phyloP scores from a whole-genome alignment of 2,113 vertebrate genomes.

The Bos javanicus region DNA sequence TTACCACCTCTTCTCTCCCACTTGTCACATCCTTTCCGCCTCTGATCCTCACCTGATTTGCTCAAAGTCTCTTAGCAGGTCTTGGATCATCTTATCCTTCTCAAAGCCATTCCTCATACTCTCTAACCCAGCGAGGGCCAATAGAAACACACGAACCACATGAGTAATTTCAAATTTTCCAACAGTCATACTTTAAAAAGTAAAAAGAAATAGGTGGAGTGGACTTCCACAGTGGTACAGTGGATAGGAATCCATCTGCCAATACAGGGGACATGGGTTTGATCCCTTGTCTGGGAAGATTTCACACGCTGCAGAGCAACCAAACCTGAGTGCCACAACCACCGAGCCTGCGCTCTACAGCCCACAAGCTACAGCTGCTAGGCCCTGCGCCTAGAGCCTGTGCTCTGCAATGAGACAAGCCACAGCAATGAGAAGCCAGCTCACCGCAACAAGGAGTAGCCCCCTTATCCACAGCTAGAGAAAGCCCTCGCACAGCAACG shows the following conservation, averaged over 20 bases:
- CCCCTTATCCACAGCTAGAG: background rate
- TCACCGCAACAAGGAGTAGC: background rate
- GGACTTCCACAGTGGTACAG: background rate
- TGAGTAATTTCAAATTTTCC: background rate
- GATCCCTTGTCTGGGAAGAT: background rate
- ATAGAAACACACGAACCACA: background rate
- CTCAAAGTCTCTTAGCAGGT: background rate
- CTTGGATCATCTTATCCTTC: background rate
- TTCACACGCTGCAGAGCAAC: background rate
- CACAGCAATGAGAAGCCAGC: background rate
- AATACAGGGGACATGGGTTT: background rate
- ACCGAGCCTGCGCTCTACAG: background rate
- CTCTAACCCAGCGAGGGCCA: background rate
- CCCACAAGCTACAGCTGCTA: background rate
- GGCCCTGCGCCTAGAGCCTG: background rate
- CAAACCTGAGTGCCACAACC: background rate
- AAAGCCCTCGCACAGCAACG: background rate
- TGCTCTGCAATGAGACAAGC: background rate
- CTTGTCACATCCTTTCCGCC: background rate
- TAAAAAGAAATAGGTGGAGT: background rate
- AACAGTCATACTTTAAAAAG: background rate
- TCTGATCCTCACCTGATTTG: background rate
- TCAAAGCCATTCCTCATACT: background rate
- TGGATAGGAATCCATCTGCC: background rate
- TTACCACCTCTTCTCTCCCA: background rate